A percentile compares a stretch with the other conserved stretches of the same genome.
phyloP scores from a whole-genome alignment of 1,140 invertebrate species.

The Helicoverpa zea region DNA sequence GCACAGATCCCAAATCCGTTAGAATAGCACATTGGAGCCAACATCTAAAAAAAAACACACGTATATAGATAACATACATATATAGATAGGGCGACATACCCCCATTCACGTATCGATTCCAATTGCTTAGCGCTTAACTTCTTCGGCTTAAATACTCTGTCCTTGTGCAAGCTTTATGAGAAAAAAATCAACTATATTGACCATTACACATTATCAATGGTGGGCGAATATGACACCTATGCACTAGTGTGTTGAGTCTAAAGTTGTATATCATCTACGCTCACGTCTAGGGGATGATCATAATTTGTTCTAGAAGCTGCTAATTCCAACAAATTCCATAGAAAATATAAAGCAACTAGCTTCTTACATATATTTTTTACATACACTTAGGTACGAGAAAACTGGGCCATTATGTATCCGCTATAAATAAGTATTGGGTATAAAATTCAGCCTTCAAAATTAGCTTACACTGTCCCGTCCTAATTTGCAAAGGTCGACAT shows the following conservation, averaged over 20 bases:
- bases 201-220: slow-evolving; percentile 47
- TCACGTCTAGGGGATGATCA: slow-evolving; percentile 11
- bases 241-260: slow-evolving; percentile 20
- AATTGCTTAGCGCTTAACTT: slow-evolving; percentile 95
- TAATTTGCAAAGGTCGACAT: slow-evolving; percentile 25
- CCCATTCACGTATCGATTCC: slow-evolving; percentile 94
- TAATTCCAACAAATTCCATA: background rate
- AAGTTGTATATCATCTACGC: slow-evolving; percentile 11
- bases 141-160: slow-evolving; percentile 95
- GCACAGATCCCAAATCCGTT: too few species aligned
- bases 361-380: too few species aligned
- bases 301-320: slow-evolving; percentile 19
- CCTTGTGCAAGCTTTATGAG: slow-evolving; percentile 95
- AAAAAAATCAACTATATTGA: slow-evolving; percentile 79
- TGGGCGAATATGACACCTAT: slow-evolving; percentile 39
- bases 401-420: background rate
- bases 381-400: too few species aligned
- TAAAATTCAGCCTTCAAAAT: background rate
- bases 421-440: slow-evolving; percentile 13
- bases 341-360: too few species aligned
- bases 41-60: slow-evolving; percentile 49
- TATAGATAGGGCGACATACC: slow-evolving; percentile 90
- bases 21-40: slow-evolving; percentile 54
- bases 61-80: slow-evolving; percentile 68
- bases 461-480: slow-evolving; percentile 11